Base-by-base conservation (phyloP, 2,888 invertebrate species). In the Epinotia nisella region DNA sequence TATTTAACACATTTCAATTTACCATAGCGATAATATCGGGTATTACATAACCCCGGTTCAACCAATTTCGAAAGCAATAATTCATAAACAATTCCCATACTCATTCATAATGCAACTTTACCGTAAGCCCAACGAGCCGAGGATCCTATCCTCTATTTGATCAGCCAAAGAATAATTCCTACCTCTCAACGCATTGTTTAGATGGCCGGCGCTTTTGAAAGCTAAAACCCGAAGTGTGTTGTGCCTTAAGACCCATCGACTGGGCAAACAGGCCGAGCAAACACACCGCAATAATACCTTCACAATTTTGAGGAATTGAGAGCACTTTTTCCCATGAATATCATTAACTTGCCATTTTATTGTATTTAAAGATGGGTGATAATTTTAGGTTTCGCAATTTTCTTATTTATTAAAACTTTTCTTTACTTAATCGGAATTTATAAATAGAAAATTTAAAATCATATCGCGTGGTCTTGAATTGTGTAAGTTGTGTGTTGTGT, bases 211-310 rank as follows among this genome's bases (percentile, higher is more conserved):
- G 78, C 90, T 88, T 91, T 93, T 93, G 93, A 92, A 92, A 93
- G 89, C 87, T 94, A 93, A 94, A 93, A 94, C 93, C 89, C 90
- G 88, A 94, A 89, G 91, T 93, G 84, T 93, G 93, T 93, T 90
- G 85, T 89, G 90, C 88, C 89, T 91, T 85, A 84, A 90, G 88
- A 89, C 91, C 88, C 92, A 88, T 90, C 90, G 89, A 90, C 89
- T 87, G 82, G 83, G 81, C 86, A 92, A 93, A 94, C 90, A 90
- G 76, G 77, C 84, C 81, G 80, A 75, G 82, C 86, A 92, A 92
- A 93, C 87, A 93, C 78, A 81, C 84, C 82, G 82, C 86, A 85
- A 89, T 90, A 90, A 90, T 91, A 91, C 90, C 88, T 88, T 88
- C 84, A 90, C 89, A 89, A 89, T 91, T 91, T 90, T 86, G 89